phyloP scores from a whole-genome alignment of 2,113 vertebrate species.

The Eleginops maclovinus region DNA sequence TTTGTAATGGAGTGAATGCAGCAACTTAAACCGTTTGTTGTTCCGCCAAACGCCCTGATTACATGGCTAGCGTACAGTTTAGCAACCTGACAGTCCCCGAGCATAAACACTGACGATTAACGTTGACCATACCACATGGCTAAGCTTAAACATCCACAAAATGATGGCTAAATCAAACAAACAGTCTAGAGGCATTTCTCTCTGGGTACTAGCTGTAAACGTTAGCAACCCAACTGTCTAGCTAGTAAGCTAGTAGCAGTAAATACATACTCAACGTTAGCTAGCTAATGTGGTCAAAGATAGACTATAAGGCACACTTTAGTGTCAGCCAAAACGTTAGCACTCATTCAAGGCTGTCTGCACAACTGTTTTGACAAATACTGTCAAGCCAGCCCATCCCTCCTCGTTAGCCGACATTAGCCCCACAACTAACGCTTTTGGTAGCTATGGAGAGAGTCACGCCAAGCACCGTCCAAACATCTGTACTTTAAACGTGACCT shows the following conservation, averaged over 20 bases:
- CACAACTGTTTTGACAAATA: background rate
- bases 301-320: background rate
- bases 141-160: background rate
- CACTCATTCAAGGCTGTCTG: background rate
- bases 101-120: background rate
- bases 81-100: background rate
- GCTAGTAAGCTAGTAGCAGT: slow-evolving; percentile 21
- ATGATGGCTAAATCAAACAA: slow-evolving; percentile 4
- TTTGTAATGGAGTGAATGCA: background rate
- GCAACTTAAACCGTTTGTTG: slow-evolving; percentile 21
- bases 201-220: background rate
- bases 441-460: background rate
- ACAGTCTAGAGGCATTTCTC: slow-evolving; percentile 21
- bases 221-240: slow-evolving; percentile 17
- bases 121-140: slow-evolving; percentile 2
- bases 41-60: background rate
- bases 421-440: background rate
- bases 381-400: slow-evolving; percentile 23
- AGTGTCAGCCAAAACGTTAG: background rate
- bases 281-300: background rate
- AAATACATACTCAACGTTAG: slow-evolving; percentile 7
- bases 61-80: background rate
- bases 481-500: slow-evolving; percentile 24
- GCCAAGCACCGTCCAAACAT: background rate
- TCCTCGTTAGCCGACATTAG: slow-evolving; percentile 29